Percentiles rank a stretch among this genome's conserved stretches.
Conservation (phyloP, 2,888 invertebrate genomes). For the Ectropis crepuscularia region DNA sequence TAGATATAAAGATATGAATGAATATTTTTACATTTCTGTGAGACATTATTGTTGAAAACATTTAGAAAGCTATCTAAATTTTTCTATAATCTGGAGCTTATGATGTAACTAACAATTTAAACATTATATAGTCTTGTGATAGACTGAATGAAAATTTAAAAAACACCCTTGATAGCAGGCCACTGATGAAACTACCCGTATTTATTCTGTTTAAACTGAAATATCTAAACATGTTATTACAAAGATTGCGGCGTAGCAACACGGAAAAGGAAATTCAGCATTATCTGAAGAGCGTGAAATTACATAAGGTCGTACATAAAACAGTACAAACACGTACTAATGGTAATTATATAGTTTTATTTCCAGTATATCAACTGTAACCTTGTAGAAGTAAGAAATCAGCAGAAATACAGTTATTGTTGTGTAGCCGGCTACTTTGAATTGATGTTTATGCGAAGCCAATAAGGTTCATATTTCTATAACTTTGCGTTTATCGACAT, state of each 20-base stretch:
- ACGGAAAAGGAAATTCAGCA: conserved; percentile 28
- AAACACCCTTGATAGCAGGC: no score
- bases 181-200: no score
- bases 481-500: conserved; percentile 68
- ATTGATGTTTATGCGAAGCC: conserved; percentile 52
- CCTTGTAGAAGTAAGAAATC: conserved; percentile 75
- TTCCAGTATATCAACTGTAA: conserved; percentile 61
- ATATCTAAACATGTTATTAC: background rate
- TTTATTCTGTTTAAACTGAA: background rate
- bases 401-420: conserved; percentile 76
- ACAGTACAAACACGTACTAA: conserved; percentile 28
- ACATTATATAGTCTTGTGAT: no score
- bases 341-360: conserved; percentile 47
- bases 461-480: conserved; percentile 58
- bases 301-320: conserved; percentile 27
- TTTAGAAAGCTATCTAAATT: background rate
- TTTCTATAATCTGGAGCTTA: no score
- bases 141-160: no score
- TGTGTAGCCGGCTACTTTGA: conserved; percentile 59
- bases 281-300: conserved; percentile 26
- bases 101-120: no score
- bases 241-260: conserved; percentile 16
- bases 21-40: conserved; percentile 4
- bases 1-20: conserved; percentile 4
- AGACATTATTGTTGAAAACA: background rate